Conservation (phyloP, 1,140 invertebrate genomes). For the Lepidurus packardi region DNA sequence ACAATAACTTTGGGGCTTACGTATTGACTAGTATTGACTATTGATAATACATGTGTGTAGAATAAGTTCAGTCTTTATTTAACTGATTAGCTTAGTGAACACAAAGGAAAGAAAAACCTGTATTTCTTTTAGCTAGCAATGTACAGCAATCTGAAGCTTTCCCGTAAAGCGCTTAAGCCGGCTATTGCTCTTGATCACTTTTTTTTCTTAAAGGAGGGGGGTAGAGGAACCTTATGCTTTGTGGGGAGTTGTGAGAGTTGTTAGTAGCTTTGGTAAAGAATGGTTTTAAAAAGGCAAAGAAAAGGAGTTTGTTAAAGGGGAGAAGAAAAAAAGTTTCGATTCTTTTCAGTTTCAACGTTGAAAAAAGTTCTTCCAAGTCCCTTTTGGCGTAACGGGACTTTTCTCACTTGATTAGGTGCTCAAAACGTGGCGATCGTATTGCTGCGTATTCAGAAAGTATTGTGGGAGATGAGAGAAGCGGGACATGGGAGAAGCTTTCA, state of each 20-base stretch:
- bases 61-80: too few species aligned
- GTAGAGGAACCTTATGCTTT: not conserved
- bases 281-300: not conserved
- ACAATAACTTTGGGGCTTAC: too few species aligned
- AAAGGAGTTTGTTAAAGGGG: not conserved
- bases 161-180: too few species aligned
- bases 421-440: slow-evolving; percentile 19
- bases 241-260: not conserved
- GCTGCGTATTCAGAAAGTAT: not conserved
- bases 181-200: not conserved
- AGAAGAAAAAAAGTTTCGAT: not conserved
- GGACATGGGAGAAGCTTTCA: not conserved
- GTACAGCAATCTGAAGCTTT: too few species aligned
- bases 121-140: too few species aligned
- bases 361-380: not conserved
- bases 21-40: too few species aligned
- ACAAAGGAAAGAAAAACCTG: too few species aligned
- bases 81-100: too few species aligned
- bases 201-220: not conserved
- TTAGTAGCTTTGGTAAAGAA: not conserved
- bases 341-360: not conserved
- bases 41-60: too few species aligned
- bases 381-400: not conserved
- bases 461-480: not conserved
- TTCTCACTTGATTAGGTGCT: slow-evolving; percentile 21